phyloP scores from a whole-genome alignment of 92 coral and sea anemone genomes.

The Umimayanthus kanabou region DNA sequence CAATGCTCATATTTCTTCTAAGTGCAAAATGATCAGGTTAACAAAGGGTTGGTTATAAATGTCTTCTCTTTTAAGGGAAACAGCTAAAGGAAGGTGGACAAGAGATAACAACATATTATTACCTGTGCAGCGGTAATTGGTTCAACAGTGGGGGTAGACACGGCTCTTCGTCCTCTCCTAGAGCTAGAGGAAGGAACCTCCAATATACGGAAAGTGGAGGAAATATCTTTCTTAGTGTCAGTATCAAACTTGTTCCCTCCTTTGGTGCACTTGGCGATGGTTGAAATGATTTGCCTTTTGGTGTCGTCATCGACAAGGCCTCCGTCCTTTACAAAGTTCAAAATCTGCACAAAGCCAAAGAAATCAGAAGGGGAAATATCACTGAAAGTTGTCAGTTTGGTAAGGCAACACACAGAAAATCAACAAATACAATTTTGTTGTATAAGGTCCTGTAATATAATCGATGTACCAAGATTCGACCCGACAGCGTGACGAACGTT shows the following conservation, averaged over 20 bases:
- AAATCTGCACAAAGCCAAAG: conserved; percentile 27
- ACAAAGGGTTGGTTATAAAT: no score
- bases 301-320: conserved; percentile 52
- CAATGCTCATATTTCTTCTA: no score
- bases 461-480: background rate
- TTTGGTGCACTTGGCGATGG: conserved; percentile 46
- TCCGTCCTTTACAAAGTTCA: conserved; percentile 44
- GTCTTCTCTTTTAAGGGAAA: no score
- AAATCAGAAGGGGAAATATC: no score
- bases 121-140: conserved; percentile 27
- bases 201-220: conserved; percentile 28
- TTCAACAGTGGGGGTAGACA: conserved; percentile 39
- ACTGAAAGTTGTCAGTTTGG: no score
- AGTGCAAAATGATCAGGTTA: no score
- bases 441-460: background rate
- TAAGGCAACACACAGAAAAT: no score
- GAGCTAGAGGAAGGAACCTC: conserved; percentile 5
- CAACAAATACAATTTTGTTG: no score
- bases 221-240: conserved; percentile 29
- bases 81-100: no score
- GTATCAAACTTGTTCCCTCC: conserved; percentile 49
- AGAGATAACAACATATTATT: background rate
- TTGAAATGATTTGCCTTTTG: conserved; percentile 37
- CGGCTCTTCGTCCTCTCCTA: conserved; percentile 50
- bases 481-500: background rate